Evolutionary conservation across 2,888 invertebrate genomes (phyloP).

Genomic region (Clitarchus hookeri): DNA sequence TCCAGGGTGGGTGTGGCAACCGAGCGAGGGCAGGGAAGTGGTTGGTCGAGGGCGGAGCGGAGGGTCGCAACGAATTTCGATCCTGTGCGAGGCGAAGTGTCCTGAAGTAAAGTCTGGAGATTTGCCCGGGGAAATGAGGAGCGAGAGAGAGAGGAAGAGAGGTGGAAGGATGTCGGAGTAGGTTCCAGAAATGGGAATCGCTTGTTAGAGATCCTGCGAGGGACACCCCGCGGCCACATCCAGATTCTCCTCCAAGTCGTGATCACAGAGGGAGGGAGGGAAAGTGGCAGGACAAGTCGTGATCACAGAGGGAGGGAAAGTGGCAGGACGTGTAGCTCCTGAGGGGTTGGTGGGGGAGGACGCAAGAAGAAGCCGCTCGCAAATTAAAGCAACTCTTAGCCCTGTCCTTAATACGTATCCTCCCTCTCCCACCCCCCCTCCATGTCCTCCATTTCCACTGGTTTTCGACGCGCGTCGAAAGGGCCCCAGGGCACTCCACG

Average conservation of each 20-base stretch:
- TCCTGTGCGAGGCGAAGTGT: background rate
- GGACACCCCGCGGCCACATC: background rate
- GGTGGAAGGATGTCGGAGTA: background rate
- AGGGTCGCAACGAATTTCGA: background rate
- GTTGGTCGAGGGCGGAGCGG: background rate
- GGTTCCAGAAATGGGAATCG: conserved; percentile 9
- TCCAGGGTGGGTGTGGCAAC: background rate
- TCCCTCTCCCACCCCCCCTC: background rate
- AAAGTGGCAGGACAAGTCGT: no score
- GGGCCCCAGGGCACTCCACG: background rate
- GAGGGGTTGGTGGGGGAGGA: background rate
- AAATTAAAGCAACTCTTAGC: background rate
- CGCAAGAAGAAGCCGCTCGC: background rate
- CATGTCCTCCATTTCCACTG: background rate
- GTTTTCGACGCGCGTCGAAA: background rate
- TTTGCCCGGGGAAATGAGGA: conserved; percentile 14
- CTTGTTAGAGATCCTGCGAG: background rate
- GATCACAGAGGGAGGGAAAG: background rate
- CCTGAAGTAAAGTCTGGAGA: background rate
- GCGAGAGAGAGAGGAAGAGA: background rate
- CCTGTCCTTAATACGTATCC: background rate
- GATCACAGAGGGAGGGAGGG: background rate
- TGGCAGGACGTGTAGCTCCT: conserved; percentile 14
- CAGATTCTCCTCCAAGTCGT: no score
- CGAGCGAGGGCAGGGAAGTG: background rate